Percentiles rank a stretch among this genome's conserved stretches.
Evolutionary conservation across 1,140 invertebrate genomes (phyloP).

Genomic region (Phocides pigmalion): DNA sequence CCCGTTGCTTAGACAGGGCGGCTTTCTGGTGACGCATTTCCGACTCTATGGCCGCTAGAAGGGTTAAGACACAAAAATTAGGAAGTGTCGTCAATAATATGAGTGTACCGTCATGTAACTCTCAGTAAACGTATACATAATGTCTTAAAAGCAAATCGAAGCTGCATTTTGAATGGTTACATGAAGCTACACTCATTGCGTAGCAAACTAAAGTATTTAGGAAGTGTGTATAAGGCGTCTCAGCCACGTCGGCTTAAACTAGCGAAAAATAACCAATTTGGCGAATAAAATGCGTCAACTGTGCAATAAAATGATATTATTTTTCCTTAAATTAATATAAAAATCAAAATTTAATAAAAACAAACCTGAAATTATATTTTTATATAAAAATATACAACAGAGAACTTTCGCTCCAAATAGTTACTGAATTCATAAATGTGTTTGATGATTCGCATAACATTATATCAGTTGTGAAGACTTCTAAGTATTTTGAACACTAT

Average conservation of each 20-base stretch:
- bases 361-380: slow-evolving; percentile 21
- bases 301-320: neutral
- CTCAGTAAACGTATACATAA: neutral
- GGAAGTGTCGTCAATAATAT: neutral
- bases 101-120: slow-evolving; percentile 40
- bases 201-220: slow-evolving; percentile 15
- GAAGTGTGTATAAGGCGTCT: neutral
- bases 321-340: neutral
- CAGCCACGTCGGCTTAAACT: neutral
- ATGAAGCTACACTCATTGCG: slow-evolving; percentile 22
- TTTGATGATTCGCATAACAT: too few relatives aligned
- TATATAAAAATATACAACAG: too few relatives aligned
- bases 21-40: slow-evolving; percentile 92
- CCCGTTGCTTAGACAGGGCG: slow-evolving; percentile 89
- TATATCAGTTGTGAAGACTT: too few relatives aligned
- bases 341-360: slow-evolving; percentile 2
- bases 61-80: slow-evolving; percentile 36
- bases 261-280: slow-evolving; percentile 7
- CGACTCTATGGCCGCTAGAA: slow-evolving; percentile 88
- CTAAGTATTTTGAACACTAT: too few relatives aligned
- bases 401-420: too few relatives aligned
- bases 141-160: neutral
- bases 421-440: too few relatives aligned
- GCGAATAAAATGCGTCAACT: neutral
- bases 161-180: slow-evolving; percentile 2